Evolutionary conservation across 2,113 vertebrate genomes (phyloP), one percentile per base, ranked within the genome.

Genomic region (Bungarus multicinctus): DNA sequence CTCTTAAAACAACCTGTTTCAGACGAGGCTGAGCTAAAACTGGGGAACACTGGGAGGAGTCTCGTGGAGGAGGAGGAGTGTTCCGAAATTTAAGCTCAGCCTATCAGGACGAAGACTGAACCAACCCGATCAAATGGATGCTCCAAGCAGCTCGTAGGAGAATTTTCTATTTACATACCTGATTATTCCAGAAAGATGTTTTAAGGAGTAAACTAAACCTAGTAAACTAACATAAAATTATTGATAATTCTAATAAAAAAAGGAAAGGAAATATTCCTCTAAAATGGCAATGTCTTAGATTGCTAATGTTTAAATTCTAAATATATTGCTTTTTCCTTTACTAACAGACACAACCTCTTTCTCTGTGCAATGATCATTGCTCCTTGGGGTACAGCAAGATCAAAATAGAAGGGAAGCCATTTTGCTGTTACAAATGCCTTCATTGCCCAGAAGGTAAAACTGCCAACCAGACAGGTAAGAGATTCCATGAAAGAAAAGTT

Each of bases 361-460:
- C 60, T 69, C 4, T 69, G 10, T 69, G 30, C 12, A 69, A 14
- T 69, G 60, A 69, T n/a, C n/a, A n/a, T 47, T 90, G 89, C 27
- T 47, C 30, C 47, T n/a, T 45, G 8, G 89, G 57, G 20, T 90
- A n/a, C 30, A n/a, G 43, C 47, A 47, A 47, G 47, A 47, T 47
- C 47, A 47, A 47, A 47, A 47, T 47, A 47, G 47, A 47, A 47
- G 89, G 89, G 58, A 69, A 90, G 27, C 89, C 58, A 30, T 90
- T 90, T 90, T 90, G 89, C 58, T 90, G 58, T 47, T 90, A 90
- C 20, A 47, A 69, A n/a, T 90, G 89, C 45, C 16, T 90, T 69
- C 58, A 1, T 22, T 90, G 89, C 11, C 58, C 89, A n/a, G 16
- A 50, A 50, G 89, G 57, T 11, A 69, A 69, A 69, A 69, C n/a